A percentile compares a stretch with the other conserved stretches of the same genome.
phyloP scores from a whole-genome alignment of 2,888 invertebrate species.

The Stictocephala bisonia region DNA sequence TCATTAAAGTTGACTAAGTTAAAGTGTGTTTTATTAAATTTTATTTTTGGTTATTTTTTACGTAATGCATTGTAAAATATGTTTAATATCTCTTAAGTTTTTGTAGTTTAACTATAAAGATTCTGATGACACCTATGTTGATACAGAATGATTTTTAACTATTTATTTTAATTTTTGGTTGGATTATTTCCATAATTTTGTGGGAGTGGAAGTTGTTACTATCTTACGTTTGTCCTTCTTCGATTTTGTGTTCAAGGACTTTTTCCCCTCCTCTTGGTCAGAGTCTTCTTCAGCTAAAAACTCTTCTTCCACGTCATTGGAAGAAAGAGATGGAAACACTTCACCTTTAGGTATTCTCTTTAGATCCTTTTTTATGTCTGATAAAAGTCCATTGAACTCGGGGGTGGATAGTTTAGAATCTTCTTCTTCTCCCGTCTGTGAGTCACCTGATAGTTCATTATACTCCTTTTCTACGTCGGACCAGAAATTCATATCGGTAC shows the following conservation, averaged over 20 bases:
- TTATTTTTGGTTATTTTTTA: no score
- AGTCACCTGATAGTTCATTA: not conserved
- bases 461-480: not conserved
- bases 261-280: not conserved
- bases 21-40: no score
- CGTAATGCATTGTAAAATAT: no score
- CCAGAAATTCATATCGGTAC: conserved; percentile 7
- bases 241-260: not conserved
- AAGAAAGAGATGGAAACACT: not conserved
- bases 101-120: no score
- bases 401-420: not conserved
- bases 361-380: conserved; percentile 10
- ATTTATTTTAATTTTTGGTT: no score
- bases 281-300: not conserved
- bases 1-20: no score
- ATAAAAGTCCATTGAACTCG: not conserved
- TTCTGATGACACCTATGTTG: no score
- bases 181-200: no score
- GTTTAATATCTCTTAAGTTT: no score
- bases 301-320: not conserved
- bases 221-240: not conserved
- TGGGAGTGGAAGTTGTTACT: no score
- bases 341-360: conserved; percentile 3
- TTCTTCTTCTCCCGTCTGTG: not conserved
- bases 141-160: no score